Conservation (phyloP, 1,140 invertebrate genomes). For the Cyclina sinensis region DNA sequence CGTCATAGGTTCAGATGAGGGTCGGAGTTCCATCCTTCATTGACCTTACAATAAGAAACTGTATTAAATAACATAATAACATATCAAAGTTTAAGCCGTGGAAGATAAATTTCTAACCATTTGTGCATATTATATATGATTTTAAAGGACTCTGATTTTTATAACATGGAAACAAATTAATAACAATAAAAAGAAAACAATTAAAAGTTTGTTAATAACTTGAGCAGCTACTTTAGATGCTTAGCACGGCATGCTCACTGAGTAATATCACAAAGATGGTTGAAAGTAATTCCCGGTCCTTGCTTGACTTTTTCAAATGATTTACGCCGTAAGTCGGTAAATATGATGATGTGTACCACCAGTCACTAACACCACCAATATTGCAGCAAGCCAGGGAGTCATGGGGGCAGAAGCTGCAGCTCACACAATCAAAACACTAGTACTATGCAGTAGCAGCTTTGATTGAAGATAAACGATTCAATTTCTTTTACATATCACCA, state of each 20-base stretch:
- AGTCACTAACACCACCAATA: background rate
- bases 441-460: background rate
- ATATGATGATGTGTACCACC: background rate
- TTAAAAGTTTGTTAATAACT: too few relatives aligned
- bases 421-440: background rate
- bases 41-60: too few relatives aligned
- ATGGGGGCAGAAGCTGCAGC: background rate
- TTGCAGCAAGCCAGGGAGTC: background rate
- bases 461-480: background rate
- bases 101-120: too few relatives aligned
- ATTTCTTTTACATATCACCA: too few relatives aligned
- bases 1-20: too few relatives aligned
- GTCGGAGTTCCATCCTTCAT: too few relatives aligned
- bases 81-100: too few relatives aligned
- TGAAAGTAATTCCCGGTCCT: background rate
- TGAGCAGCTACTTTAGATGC: background rate
- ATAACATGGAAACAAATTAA: too few relatives aligned
- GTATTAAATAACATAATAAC: too few relatives aligned
- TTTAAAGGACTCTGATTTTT: too few relatives aligned
- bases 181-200: too few relatives aligned
- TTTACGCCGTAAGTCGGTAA: background rate
- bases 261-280: background rate
- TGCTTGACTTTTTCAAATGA: background rate
- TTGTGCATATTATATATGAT: too few relatives aligned
- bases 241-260: background rate